Percentiles rank a stretch among this genome's conserved stretches.
phyloP scores from a whole-genome alignment of 30 jellyfish, hydroid and myxozoan genomes.

The Hydra vulgaris region DNA sequence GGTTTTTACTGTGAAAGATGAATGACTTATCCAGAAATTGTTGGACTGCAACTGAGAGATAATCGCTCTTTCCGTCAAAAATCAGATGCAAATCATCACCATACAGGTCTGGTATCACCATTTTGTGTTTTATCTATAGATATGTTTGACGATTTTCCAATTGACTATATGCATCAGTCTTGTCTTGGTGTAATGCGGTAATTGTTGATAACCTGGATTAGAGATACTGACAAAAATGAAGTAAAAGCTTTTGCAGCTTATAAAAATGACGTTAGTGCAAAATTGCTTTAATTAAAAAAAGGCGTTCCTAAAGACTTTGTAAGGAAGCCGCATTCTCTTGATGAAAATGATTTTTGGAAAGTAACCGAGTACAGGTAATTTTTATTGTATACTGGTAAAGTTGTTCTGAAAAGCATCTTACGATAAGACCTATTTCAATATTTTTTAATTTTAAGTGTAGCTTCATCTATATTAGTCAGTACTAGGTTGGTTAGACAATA shows the following conservation, averaged over 20 bases:
- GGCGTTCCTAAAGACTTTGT: neutral
- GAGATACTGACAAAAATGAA: neutral
- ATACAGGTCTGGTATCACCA: neutral
- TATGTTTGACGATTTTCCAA: neutral
- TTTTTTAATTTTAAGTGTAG: neutral
- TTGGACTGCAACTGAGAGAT: neutral
- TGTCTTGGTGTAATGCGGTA: neutral
- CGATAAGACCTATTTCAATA: neutral
- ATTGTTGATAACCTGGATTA: neutral
- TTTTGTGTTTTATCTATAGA: neutral
- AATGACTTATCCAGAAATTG: neutral
- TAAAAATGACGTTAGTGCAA: neutral
- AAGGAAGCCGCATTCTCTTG: neutral
- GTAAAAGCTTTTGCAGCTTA: neutral
- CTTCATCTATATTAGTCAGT: neutral
- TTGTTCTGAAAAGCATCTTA: neutral
- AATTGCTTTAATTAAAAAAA: neutral
- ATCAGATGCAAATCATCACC: neutral
- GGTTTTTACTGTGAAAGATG: neutral
- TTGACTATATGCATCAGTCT: neutral
- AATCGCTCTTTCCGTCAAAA: neutral
- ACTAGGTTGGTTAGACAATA: neutral
- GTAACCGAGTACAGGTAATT: neutral
- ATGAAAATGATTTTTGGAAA: neutral
- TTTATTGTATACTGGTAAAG: neutral